Evolutionary conservation across 2,888 invertebrate genomes (phyloP).

Genomic region (Polyommatus iphigenia): DNA sequence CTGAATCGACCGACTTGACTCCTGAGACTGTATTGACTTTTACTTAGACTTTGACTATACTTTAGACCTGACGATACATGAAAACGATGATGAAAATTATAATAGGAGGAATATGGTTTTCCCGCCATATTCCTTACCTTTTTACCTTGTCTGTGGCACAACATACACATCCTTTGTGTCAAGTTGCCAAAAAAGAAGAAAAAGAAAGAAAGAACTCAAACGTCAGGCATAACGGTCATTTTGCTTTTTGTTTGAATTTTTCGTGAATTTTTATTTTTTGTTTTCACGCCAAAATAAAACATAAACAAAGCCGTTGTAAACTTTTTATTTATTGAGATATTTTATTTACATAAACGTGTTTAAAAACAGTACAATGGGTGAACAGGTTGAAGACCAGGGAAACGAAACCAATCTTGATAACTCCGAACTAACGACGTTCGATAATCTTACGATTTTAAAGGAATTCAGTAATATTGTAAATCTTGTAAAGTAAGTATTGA

Average conservation of each 20-base stretch:
- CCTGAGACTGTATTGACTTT: too few species aligned
- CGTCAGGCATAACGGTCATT: neutral
- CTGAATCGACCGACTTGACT: too few species aligned
- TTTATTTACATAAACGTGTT: neutral
- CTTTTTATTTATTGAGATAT: neutral
- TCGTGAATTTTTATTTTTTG: neutral
- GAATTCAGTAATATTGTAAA: slow-evolving; percentile 70
- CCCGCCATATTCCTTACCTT: too few species aligned
- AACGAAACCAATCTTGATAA: slow-evolving; percentile 55
- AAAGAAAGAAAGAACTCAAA: neutral
- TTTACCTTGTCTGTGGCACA: too few species aligned
- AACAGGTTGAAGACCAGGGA: slow-evolving; percentile 50
- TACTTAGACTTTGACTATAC: too few species aligned
- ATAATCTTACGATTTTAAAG: slow-evolving; percentile 67
- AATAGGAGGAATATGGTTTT: too few species aligned
- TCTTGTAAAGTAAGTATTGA: slow-evolving; percentile 56
- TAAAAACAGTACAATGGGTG: slow-evolving; percentile 49
- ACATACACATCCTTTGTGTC: too few species aligned
- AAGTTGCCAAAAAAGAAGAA: too few species aligned
- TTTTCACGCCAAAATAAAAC: neutral
- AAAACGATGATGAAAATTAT: too few species aligned
- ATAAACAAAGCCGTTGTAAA: neutral
- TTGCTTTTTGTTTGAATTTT: slow-evolving; percentile 13
- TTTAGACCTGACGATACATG: too few species aligned
- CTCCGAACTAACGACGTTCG: slow-evolving; percentile 56